These are phyloP conservation scores for Microplitis deprimator DNA, from an alignment of 2,888 invertebrate genomes.

Conservation along the genomic window DNA sequence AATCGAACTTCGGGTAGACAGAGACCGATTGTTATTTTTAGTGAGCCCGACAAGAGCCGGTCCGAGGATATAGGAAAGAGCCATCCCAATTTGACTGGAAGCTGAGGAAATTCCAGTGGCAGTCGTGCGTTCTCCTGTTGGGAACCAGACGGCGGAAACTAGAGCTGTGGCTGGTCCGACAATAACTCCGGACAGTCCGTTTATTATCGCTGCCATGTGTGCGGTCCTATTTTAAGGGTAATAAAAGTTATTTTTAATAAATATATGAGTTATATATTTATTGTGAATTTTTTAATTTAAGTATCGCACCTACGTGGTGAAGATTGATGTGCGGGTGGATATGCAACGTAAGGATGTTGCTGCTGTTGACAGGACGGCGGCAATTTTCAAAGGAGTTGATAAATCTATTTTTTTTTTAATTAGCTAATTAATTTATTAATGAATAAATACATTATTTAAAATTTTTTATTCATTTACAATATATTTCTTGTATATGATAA, in stretches of 20 bases:
- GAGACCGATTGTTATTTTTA: not conserved
- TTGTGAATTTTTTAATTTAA: conserved; percentile 23
- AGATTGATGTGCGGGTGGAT: conserved; percentile 51
- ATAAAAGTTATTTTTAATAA: conserved; percentile 2
- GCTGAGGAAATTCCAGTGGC: conserved; percentile 67
- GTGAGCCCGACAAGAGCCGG: conserved; percentile 49
- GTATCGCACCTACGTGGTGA: conserved; percentile 56
- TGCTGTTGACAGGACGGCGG: conserved; percentile 55
- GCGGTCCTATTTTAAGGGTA: conserved; percentile 53
- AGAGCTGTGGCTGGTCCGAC: conserved; percentile 68
- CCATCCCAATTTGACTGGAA: conserved; percentile 59
- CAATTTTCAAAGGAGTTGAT: conserved; percentile 52
- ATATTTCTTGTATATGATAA: not conserved
- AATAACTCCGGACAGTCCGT: conserved; percentile 70
- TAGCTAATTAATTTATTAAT: not conserved
- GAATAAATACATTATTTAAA: not conserved
- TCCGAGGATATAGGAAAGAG: conserved; percentile 60
- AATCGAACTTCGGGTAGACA: not conserved
- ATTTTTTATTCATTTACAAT: not conserved
- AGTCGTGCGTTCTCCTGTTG: conserved; percentile 70
- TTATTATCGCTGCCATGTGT: conserved; percentile 67
- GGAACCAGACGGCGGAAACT: conserved; percentile 72
- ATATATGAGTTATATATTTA: conserved; percentile 6
- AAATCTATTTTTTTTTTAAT: conserved; percentile 50
- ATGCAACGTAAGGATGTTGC: conserved; percentile 60